Evolutionary conservation across 2,888 invertebrate genomes (phyloP).

Genomic region (Tachina fera): DNA sequence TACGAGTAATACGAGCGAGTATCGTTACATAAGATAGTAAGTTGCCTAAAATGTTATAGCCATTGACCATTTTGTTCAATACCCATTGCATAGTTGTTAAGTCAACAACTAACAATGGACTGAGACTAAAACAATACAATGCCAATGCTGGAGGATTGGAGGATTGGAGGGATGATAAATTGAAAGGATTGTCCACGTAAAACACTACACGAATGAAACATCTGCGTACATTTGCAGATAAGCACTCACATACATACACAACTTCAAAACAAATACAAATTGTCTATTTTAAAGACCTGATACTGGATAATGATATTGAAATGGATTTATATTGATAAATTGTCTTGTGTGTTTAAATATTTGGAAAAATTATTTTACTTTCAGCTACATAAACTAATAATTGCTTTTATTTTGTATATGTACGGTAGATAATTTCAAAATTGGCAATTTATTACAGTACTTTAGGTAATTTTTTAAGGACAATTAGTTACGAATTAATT

Average conservation of each 20-base stretch:
- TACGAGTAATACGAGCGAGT: neutral
- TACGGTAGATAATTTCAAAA: neutral
- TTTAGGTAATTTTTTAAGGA: neutral
- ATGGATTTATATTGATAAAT: conserved; percentile 33
- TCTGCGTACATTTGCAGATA: conserved; percentile 43
- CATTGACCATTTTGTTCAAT: conserved; percentile 45
- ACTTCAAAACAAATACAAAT: conserved; percentile 25
- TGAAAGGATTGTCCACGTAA: conserved; percentile 53
- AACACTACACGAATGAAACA: conserved; percentile 42
- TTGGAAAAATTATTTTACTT: conserved; percentile 40
- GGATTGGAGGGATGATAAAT: too few species aligned
- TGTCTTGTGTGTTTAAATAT: conserved; percentile 49
- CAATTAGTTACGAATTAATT: neutral
- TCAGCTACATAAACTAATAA: conserved; percentile 50
- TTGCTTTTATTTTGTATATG: conserved; percentile 18
- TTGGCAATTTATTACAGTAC: neutral
- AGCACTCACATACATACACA: neutral
- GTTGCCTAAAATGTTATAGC: conserved; percentile 66
- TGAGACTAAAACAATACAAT: conserved; percentile 49
- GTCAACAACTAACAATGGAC: conserved; percentile 39
- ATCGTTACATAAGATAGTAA: conserved; percentile 66
- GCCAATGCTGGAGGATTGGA: neutral
- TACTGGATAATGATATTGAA: conserved; percentile 33
- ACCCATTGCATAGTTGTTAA: conserved; percentile 19
- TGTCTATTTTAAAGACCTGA: conserved; percentile 55